Evolutionary conservation across 2,797 vertebrate species (phyloP).

Genomic region (Macropodus opercularis): DNA sequence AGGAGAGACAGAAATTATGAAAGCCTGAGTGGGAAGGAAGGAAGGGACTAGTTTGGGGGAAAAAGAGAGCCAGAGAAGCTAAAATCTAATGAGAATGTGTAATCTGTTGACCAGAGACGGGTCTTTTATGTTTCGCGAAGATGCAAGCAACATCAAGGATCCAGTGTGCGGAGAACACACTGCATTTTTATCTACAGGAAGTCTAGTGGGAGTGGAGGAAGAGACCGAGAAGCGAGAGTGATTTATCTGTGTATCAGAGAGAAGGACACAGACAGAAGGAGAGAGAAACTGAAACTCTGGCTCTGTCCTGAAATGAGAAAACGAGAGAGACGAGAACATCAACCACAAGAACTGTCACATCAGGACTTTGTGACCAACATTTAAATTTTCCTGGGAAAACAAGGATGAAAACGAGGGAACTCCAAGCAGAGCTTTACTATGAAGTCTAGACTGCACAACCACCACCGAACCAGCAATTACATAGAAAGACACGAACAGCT

Average conservation of each 20-base stretch:
- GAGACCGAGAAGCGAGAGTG: slow-evolving; percentile 9
- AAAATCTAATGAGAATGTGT: slow-evolving; percentile 41
- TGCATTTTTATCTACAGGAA: slow-evolving; percentile 30
- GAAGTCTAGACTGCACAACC: neutral
- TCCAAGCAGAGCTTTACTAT: neutral
- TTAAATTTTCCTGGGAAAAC: no score
- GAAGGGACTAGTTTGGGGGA: slow-evolving; percentile 1
- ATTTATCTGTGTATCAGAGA: slow-evolving; percentile 23
- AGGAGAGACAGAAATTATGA: slow-evolving; percentile 34
- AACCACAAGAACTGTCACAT: slow-evolving; percentile 20
- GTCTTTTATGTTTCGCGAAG: slow-evolving; percentile 39
- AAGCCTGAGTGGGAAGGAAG: slow-evolving; percentile 33
- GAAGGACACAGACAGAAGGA: slow-evolving; percentile 3
- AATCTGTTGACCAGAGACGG: slow-evolving; percentile 9
- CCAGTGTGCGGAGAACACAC: slow-evolving; percentile 19
- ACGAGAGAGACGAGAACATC: slow-evolving; percentile 11
- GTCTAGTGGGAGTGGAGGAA: slow-evolving; percentile 17
- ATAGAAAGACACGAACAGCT: neutral
- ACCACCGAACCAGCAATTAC: neutral
- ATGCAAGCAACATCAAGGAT: slow-evolving; percentile 27
- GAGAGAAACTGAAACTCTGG: neutral
- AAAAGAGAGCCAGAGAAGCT: slow-evolving; percentile 13
- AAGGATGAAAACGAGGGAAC: no score
- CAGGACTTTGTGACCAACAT: neutral
- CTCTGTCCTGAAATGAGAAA: neutral